Percentiles rank a stretch among this genome's conserved stretches.
phyloP scores from a whole-genome alignment of 2,888 invertebrate species.

The Clanis bilineata region DNA sequence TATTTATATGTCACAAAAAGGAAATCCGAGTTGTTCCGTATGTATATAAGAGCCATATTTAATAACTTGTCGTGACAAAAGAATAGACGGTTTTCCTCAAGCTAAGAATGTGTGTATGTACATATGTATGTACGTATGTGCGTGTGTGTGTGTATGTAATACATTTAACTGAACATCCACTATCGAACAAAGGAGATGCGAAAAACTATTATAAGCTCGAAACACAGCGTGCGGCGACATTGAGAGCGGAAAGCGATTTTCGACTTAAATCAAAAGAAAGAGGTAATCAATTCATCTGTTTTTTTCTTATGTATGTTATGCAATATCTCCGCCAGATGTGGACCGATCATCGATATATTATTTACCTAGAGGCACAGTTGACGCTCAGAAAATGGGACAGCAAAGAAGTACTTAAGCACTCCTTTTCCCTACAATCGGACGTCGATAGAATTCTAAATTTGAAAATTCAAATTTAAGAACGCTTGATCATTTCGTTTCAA shows the following conservation, averaged over 20 bases:
- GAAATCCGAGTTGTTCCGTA: neutral
- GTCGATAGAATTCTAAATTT: too few relatives aligned
- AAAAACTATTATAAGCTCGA: slow-evolving; percentile 64
- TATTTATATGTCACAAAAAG: neutral
- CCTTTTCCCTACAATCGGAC: too few relatives aligned
- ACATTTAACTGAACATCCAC: slow-evolving; percentile 32
- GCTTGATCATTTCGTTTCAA: too few relatives aligned
- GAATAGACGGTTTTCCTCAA: slow-evolving; percentile 23
- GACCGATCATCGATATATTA: too few relatives aligned
- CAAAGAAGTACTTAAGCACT: too few relatives aligned
- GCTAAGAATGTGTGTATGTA: slow-evolving; percentile 25
- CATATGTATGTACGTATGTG: slow-evolving; percentile 28
- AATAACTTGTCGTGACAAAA: slow-evolving; percentile 1
- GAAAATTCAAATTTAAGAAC: too few relatives aligned
- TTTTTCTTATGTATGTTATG: too few relatives aligned
- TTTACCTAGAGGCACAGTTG: too few relatives aligned
- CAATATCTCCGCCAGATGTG: too few relatives aligned
- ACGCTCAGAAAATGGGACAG: too few relatives aligned
- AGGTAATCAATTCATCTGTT: too few relatives aligned
- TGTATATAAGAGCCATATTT: slow-evolving; percentile 4
- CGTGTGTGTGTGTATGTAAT: slow-evolving; percentile 30
- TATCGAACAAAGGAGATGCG: slow-evolving; percentile 52
- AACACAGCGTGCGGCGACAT: slow-evolving; percentile 29
- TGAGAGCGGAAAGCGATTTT: slow-evolving; percentile 8
- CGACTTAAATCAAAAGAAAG: too few relatives aligned